These are phyloP conservation scores for Ornithoptera alexandrae DNA, from an alignment of 2,888 invertebrate species.

Conservation along the genomic window DNA sequence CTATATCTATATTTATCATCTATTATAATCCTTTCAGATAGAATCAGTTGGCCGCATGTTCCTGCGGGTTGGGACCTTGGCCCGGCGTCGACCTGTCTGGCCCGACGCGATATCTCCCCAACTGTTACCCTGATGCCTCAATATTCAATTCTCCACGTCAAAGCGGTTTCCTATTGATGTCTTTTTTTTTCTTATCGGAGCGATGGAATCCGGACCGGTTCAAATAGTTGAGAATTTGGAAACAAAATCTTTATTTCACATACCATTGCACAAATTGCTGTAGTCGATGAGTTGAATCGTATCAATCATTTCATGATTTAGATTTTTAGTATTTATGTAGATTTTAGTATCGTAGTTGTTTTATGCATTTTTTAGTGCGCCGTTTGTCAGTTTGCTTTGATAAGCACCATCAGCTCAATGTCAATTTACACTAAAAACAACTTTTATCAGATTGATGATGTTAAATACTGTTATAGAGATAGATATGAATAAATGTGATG, in stretches of 20 bases:
- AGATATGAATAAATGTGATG: no score
- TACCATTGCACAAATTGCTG: no score
- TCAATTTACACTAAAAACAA: no score
- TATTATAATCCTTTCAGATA: conserved; percentile 19
- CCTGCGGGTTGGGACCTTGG: conserved; percentile 6
- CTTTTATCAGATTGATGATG: no score
- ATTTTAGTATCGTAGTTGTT: no score
- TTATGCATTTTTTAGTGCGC: no score
- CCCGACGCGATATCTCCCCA: conserved; percentile 36
- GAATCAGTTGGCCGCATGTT: conserved; percentile 13
- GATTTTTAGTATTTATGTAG: no score
- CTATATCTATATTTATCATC: conserved; percentile 31
- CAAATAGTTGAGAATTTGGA: conserved; percentile 19
- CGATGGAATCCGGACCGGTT: conserved; percentile 38
- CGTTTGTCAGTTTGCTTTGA: no score
- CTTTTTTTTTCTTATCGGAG: conserved; percentile 35
- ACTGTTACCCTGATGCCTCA: conserved; percentile 41
- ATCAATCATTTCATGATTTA: no score
- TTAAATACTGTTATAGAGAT: no score
- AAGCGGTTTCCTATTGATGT: conserved; percentile 49
- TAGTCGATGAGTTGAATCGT: no score
- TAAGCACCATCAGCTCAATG: no score
- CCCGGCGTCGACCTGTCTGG: conserved; percentile 48
- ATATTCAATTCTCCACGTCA: conserved; percentile 44
- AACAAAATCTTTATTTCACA: conserved; percentile 8